Evolutionary conservation across 2,113 vertebrate genomes (phyloP).

Genomic region (Aepyceros melampus): DNA sequence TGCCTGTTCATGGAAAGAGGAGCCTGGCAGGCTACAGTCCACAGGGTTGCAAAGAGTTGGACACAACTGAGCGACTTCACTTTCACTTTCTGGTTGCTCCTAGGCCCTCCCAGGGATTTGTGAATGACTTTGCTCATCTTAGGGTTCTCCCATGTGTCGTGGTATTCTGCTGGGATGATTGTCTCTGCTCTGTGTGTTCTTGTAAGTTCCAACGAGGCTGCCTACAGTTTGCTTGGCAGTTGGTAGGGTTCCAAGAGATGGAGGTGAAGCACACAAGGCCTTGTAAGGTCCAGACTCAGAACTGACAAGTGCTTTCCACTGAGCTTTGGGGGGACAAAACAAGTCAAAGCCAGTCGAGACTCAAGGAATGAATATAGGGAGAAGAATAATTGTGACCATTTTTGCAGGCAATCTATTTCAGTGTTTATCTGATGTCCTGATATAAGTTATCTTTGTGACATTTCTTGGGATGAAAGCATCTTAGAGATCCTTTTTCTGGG

Average conservation of each 20-base stretch:
- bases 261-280: background rate
- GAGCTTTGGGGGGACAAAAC: background rate
- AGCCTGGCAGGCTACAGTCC: background rate
- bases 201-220: background rate
- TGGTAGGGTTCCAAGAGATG: background rate
- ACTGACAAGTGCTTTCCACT: background rate
- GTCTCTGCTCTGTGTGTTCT: background rate
- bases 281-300: background rate
- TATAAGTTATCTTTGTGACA: background rate
- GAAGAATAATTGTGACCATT: background rate
- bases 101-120: background rate
- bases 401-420: background rate
- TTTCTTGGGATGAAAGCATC: background rate
- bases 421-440: background rate
- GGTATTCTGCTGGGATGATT: background rate
- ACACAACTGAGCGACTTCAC: background rate
- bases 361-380: background rate
- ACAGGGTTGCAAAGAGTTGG: background rate
- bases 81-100: background rate
- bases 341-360: background rate
- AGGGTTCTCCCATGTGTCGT: background rate
- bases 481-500: background rate
- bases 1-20: background rate
- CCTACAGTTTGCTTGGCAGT: background rate
- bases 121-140: background rate